Conservation (phyloP, 2,797 vertebrate species). For the Mus caroli region DNA sequence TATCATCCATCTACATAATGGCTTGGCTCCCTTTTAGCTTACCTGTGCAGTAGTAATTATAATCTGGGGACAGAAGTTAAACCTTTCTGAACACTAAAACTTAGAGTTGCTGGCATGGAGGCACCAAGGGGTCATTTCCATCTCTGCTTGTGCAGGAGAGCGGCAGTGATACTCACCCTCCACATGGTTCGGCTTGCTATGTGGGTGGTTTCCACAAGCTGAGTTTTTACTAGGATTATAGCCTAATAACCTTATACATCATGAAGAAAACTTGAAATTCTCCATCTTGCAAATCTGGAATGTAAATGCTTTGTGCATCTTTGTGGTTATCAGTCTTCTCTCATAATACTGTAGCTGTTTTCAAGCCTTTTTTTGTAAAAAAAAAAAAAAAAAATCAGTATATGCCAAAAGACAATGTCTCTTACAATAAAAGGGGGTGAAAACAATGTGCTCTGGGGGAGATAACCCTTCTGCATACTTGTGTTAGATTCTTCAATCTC, state of each 20-base stretch:
- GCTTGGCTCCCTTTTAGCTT: slow-evolving; percentile 44
- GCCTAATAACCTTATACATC: slow-evolving; percentile 51
- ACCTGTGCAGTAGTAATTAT: slow-evolving; percentile 43
- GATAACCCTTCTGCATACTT: slow-evolving; percentile 83
- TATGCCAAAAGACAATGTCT: slow-evolving; percentile 78
- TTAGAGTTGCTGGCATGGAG: background rate
- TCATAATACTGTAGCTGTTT: slow-evolving; percentile 34
- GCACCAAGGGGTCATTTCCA: slow-evolving; percentile 55
- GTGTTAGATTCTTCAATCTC: slow-evolving; percentile 88
- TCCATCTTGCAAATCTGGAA: slow-evolving; percentile 53
- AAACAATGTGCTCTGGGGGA: slow-evolving; percentile 83
- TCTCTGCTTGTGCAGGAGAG: slow-evolving; percentile 75
- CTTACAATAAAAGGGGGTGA: slow-evolving; percentile 82
- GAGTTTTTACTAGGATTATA: slow-evolving; percentile 65
- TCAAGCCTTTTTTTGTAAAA: background rate
- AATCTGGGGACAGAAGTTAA: slow-evolving; percentile 52
- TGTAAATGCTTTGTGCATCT: slow-evolving; percentile 4
- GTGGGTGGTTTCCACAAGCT: slow-evolving; percentile 45
- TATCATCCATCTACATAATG: background rate
- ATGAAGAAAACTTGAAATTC: slow-evolving; percentile 52
- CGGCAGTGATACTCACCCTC: slow-evolving; percentile 68
- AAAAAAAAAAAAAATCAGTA: slow-evolving; percentile 49
- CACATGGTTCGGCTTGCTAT: slow-evolving; percentile 70
- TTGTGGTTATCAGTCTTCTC: slow-evolving; percentile 31
- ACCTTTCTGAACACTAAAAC: slow-evolving; percentile 36